phyloP scores from a whole-genome alignment of 2,797 vertebrate species.

The Coranthus polyacanthus region DNA sequence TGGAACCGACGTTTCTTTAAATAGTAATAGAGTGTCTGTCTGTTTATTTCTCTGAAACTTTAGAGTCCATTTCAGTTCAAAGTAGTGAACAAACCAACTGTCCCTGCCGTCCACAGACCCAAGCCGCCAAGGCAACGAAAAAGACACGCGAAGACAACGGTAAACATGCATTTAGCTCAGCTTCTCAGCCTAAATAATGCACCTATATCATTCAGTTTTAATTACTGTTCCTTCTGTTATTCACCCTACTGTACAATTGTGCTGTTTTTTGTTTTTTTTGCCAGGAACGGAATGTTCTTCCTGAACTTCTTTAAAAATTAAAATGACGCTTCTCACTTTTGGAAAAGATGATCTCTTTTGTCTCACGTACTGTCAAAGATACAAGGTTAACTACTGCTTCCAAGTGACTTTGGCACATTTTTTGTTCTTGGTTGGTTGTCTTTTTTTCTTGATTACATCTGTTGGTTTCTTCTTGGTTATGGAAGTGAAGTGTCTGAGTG shows the following conservation, averaged over 20 bases:
- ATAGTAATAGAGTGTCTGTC: too few species aligned
- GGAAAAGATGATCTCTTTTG: neutral
- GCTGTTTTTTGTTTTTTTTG: slow-evolving; percentile 14
- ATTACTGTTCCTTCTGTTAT: slow-evolving; percentile 12
- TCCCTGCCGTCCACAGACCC: too few species aligned
- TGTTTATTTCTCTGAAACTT: too few species aligned
- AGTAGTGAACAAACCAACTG: too few species aligned
- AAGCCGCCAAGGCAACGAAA: neutral
- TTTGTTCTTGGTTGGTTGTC: too few species aligned
- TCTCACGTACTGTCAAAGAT: neutral
- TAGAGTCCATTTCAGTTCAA: too few species aligned
- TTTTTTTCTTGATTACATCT: too few species aligned
- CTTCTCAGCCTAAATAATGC: neutral
- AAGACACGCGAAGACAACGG: neutral
- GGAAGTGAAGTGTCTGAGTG: slow-evolving; percentile 45
- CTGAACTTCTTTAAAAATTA: slow-evolving; percentile 16
- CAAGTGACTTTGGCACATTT: neutral
- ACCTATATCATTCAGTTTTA: slow-evolving; percentile 12
- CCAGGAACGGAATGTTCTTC: slow-evolving; percentile 8
- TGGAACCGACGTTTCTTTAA: too few species aligned
- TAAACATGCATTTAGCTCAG: neutral
- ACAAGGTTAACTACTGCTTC: neutral
- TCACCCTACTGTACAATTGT: slow-evolving; percentile 5
- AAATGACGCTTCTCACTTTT: neutral
- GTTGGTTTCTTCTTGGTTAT: neutral